Evolutionary conservation across 2,113 vertebrate species (phyloP).

Genomic region (Percopsis transmontana): DNA sequence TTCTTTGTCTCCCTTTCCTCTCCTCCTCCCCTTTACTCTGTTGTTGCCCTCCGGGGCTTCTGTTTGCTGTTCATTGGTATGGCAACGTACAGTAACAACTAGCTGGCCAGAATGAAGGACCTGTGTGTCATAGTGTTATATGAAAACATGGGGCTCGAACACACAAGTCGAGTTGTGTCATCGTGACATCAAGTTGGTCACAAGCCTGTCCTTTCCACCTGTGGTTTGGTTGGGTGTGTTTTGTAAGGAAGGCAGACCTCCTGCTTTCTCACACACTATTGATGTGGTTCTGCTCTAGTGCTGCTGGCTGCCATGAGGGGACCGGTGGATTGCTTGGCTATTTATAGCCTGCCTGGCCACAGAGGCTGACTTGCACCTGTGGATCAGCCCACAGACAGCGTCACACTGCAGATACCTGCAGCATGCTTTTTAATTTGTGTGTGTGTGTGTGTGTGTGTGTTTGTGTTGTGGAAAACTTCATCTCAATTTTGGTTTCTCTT

Average conservation of each 20-base stretch:
- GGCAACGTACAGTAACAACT: background rate
- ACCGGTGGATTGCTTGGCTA: slow-evolving; percentile 69
- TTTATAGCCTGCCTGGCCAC: slow-evolving; percentile 61
- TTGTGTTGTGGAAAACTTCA: background rate
- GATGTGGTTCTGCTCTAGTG: slow-evolving; percentile 31
- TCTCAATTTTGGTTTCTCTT: too few species aligned
- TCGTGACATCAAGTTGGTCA: too few species aligned
- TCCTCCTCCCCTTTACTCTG: background rate
- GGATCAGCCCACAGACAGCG: slow-evolving; percentile 33
- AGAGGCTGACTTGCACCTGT: slow-evolving; percentile 50
- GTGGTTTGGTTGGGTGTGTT: background rate
- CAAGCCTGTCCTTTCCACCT: too few species aligned
- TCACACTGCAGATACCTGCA: slow-evolving; percentile 21
- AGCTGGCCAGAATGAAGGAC: background rate
- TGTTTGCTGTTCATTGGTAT: slow-evolving; percentile 8
- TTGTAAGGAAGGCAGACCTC: background rate
- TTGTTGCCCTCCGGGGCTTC: background rate
- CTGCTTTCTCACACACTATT: background rate
- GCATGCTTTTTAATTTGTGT: slow-evolving; percentile 8
- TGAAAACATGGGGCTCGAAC: too few species aligned
- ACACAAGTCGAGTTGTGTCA: too few species aligned
- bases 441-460: slow-evolving; percentile 16
- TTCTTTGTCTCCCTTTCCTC: background rate
- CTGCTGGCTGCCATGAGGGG: slow-evolving; percentile 48
- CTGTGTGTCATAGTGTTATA: background rate